Base-by-base conservation (phyloP, 2,888 invertebrate species). In the Caenorhabditis japonica region DNA sequence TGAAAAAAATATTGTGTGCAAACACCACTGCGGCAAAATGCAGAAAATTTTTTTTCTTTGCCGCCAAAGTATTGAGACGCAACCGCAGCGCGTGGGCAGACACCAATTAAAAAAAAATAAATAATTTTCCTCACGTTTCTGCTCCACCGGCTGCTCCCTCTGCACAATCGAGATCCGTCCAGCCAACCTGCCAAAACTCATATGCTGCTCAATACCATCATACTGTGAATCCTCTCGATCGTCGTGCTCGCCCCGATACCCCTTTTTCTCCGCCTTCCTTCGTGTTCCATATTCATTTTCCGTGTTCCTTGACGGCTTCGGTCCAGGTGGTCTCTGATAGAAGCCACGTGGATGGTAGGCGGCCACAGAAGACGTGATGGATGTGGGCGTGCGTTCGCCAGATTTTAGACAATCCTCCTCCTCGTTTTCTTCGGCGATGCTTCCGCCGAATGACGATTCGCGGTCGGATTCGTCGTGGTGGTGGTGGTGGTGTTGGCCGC, bases 341-440 rank as follows among this genome's bases (percentile, higher is more conserved):
- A 61, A 5, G 7, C 12, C 23, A 1, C 62, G 44, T 33, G 64
- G 64, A 33, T 55, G 38, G 39, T 47, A 55, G 10, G 55, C 17
- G 7, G 38, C 21, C 30, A 34, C 19, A 1, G 47, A 30, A 21
- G 33, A 21, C 36, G 55, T 27, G 1, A 17, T 15, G 1, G 73
- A 73, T 2, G 79, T 79, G 1, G 79, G 79, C 10, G 79, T 79
- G 17, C 68, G 51, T 38, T 79, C 79, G 12, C 79, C 79, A 33
- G 61, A 59, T 2, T 47, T 53, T 19, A 75, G 33, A 38, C 71
- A 76, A 12, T 74, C 74, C 10, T 55, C 56, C 8, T 61, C 69
- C 12, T 70, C 76, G 1, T 69, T 66, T 46, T 79, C 79, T 30
- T 72, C 76, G 8, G 66, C 74, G 30, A 74, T 79, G 19, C 61